Percentiles rank a stretch among this genome's conserved stretches.
These are phyloP conservation scores for Heterodera carotae DNA, from an alignment of 1,140 invertebrate species.

Conservation along the genomic window DNA sequence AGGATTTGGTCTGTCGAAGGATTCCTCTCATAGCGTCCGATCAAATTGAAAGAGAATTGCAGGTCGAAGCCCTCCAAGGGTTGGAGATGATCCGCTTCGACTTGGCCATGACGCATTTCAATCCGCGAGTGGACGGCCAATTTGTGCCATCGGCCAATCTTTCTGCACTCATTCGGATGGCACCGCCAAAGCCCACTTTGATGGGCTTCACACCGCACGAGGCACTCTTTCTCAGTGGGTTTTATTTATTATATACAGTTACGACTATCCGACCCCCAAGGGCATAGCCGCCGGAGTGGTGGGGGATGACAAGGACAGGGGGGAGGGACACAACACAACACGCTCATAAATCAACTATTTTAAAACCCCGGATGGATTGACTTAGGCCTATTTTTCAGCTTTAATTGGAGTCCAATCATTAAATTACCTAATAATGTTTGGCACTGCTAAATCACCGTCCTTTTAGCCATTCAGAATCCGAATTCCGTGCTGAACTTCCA, in stretches of 20 bases:
- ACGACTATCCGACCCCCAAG: too few relatives aligned
- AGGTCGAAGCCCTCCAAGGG: constrained; percentile 1
- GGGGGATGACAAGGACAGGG: too few relatives aligned
- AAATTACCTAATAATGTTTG: too few relatives aligned
- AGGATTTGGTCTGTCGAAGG: constrained; percentile 15
- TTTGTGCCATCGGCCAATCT: constrained; percentile 36
- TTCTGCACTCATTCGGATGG: not conserved
- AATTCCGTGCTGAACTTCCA: constrained; percentile 37
- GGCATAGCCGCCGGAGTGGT: too few relatives aligned
- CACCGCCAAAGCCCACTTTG: constrained; percentile 47
- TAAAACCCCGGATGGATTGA: too few relatives aligned
- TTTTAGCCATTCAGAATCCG: constrained; percentile 40
- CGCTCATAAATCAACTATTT: too few relatives aligned
- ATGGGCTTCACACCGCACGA: constrained; percentile 48
- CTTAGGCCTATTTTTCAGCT: too few relatives aligned
- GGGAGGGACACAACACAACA: too few relatives aligned
- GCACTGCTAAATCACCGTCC: not conserved
- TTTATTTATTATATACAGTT: too few relatives aligned
- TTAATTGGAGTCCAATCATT: too few relatives aligned
- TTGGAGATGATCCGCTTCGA: constrained; percentile 43
- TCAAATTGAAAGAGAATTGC: not conserved
- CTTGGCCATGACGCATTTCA: constrained; percentile 44
- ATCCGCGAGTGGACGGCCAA: constrained; percentile 49
- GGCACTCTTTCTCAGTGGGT: constrained; percentile 37
- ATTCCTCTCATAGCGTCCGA: not conserved